Evolutionary conservation across 2,797 vertebrate species (phyloP).

Genomic region (Alfaro cultratus): DNA sequence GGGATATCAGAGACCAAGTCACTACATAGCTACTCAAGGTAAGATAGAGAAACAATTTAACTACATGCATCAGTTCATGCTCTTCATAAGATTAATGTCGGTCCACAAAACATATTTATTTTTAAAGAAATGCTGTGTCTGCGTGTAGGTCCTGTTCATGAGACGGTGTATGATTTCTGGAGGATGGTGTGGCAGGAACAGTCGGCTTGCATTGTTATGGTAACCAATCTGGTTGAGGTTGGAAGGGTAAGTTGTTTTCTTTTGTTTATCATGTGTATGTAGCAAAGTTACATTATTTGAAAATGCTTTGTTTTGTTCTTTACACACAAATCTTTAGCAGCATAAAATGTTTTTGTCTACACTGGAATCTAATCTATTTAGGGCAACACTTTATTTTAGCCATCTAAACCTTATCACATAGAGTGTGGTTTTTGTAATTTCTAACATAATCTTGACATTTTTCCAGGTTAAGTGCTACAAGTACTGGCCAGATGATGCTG

Average conservation of each 20-base stretch:
- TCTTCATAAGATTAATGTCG: neutral
- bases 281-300: neutral
- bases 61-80: neutral
- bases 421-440: no score
- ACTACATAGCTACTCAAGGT: conserved; percentile 99
- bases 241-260: conserved; percentile 88
- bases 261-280: neutral
- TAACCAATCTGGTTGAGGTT: conserved; percentile 98
- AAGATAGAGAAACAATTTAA: conserved; percentile 57
- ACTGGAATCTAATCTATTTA: neutral
- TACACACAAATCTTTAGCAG: neutral
- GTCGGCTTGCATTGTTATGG: conserved; percentile 98
- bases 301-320: neutral
- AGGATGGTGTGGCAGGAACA: conserved; percentile 99
- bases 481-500: conserved; percentile 98
- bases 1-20: conserved; percentile 98
- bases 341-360: neutral
- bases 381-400: neutral
- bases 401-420: neutral
- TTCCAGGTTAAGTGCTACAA: conserved; percentile 97
- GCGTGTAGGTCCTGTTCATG: conserved; percentile 92
- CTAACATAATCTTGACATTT: conserved; percentile 1
- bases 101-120: neutral
- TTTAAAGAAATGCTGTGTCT: conserved; percentile 16
- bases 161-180: conserved; percentile 99